A percentile compares a stretch with the other conserved stretches of the same genome.
These are phyloP conservation scores for Gambusia yucatana DNA, from an alignment of 2,797 vertebrate species.

Conservation along the genomic window DNA sequence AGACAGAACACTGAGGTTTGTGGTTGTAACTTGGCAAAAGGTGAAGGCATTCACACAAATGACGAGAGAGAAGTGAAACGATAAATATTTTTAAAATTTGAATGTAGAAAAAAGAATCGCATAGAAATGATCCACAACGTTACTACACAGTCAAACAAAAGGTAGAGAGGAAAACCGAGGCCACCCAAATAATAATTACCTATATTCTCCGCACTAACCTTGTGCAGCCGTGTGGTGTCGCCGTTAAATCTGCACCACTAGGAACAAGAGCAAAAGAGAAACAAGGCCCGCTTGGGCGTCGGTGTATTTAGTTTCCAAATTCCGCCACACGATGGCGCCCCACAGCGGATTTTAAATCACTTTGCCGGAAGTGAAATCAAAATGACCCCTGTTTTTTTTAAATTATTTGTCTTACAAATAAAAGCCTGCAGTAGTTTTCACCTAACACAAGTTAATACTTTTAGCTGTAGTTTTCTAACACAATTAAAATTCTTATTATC, in stretches of 20 bases:
- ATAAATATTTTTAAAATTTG: background rate
- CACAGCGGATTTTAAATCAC: background rate
- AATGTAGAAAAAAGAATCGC: background rate
- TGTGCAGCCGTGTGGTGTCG: slow-evolving; percentile 43
- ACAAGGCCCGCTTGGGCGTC: background rate
- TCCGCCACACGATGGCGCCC: slow-evolving; percentile 42
- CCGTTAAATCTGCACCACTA: slow-evolving; percentile 57
- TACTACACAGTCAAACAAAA: too few relatives aligned
- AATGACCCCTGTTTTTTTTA: background rate
- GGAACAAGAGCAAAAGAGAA: slow-evolving; percentile 43
- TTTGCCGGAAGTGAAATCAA: background rate
- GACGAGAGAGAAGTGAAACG: background rate
- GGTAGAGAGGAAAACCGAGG: fast-evolving
- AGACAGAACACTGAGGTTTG: background rate
- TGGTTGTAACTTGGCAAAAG: background rate
- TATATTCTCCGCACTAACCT: slow-evolving; percentile 51
- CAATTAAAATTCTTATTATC: background rate
- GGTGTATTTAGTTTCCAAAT: background rate
- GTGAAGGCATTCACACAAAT: background rate
- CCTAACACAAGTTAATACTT: background rate
- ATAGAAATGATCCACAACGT: background rate
- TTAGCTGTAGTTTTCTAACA: background rate
- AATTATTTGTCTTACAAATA: background rate
- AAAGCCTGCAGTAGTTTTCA: background rate
- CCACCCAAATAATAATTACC: background rate